phyloP scores from a whole-genome alignment of 2,797 vertebrate genomes.

The Falco peregrinus region DNA sequence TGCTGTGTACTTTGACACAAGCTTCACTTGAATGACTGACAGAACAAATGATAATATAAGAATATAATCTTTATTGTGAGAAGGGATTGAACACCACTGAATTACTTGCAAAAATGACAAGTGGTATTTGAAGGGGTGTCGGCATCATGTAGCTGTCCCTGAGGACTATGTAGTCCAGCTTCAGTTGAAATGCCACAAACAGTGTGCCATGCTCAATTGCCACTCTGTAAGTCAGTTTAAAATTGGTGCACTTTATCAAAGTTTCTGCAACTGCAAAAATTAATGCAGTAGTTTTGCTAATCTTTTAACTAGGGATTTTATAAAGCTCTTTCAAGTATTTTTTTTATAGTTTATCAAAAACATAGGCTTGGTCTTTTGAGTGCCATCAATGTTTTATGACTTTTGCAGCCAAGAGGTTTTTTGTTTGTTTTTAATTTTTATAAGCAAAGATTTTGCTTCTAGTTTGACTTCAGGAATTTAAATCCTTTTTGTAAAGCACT shows the following conservation, averaged over 20 bases:
- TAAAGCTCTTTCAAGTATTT: neutral
- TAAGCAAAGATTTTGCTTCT: neutral
- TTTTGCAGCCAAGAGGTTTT: neutral
- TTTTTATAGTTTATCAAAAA: neutral
- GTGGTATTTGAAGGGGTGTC: slow-evolving; percentile 25
- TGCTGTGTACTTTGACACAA: slow-evolving; percentile 32
- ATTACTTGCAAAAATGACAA: slow-evolving; percentile 18
- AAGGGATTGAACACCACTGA: slow-evolving; percentile 9
- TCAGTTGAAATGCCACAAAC: neutral
- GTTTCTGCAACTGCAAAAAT: neutral
- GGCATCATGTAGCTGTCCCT: neutral
- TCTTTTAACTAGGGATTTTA: neutral
- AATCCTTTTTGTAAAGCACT: neutral
- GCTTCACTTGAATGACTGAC: slow-evolving; percentile 49
- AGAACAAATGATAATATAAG: slow-evolving; percentile 52
- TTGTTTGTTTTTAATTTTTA: neutral
- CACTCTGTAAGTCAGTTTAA: neutral
- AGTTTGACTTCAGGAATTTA: neutral
- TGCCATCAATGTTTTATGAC: neutral
- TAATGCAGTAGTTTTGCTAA: neutral
- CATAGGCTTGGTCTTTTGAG: neutral
- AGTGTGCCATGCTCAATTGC: neutral
- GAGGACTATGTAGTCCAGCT: neutral
- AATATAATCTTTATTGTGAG: slow-evolving; percentile 42
- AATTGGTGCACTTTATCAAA: neutral